Base-by-base conservation (phyloP, 2,797 vertebrate genomes). In the Bryconaethiops microstoma region DNA sequence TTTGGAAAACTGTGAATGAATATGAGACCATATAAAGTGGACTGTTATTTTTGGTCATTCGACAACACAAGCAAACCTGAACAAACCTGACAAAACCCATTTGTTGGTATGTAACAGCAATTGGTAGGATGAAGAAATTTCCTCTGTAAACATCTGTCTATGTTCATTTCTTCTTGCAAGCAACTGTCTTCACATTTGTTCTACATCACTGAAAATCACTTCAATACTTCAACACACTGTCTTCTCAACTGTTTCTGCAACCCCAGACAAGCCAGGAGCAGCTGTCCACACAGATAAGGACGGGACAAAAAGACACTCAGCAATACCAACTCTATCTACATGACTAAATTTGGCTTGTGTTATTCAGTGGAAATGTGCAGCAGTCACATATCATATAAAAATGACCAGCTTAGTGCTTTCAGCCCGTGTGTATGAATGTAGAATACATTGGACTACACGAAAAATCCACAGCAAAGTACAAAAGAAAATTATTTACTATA, bases 271-370 rank as follows among this genome's bases (percentile, higher is more conserved):
- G 35, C 78, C 50, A 35, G 25, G 77, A 78, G 68, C 68, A 21
- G 71, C 71, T 59, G 78, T 80, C 78, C 17, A 48, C 52, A 50
- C 50, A 50, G 62, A 68, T 74, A 80, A 74, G 52, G 39, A 16
- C 35, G 50, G 50, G 29, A 57, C 39, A 23, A 9, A 59, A 74
- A 57, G 23, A 59, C 39, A 35, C 62, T 57, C 52, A 35, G 35
- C 55, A 54, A 71, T 54, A 29, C 69, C 69, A 54, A 71, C 69
- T 71, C 69, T 45, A 8, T 70, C 21, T 54, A 67, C 23, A 67
- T 7, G 60, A 50, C 39, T 74, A 74, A 74, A 80, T 80, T 45
- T 29, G 67, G 70, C 71, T 74, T 48, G 39, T 12, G 5, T 7
- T 65, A 55, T 73, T 74, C 54, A 23, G 54, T 10, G 64, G 52